Base-by-base conservation (phyloP, 1,140 invertebrate genomes). In the Saxidomus purpurata region DNA sequence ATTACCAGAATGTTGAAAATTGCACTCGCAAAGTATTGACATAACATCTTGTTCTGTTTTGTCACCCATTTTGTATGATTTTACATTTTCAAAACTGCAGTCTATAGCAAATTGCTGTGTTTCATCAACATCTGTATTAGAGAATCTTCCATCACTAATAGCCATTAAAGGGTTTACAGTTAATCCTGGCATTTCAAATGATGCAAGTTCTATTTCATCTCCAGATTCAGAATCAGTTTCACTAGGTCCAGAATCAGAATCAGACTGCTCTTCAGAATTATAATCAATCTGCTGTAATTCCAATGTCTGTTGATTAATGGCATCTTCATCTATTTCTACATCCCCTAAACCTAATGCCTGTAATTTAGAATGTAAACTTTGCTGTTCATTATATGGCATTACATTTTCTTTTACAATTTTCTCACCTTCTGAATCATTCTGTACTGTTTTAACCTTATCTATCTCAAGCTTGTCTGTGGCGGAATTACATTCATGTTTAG, bases 171-270 rank as follows among this genome's bases (percentile, higher is more conserved):
- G 61, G 17, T 52, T 22, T 25, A 67, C 52, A 43, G 36, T 67
- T 2, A 47, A 36, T 8, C 55, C 59, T 15, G 86, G 86, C 86
- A 88, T 88, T 47, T 88, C 61, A 88, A 88, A 88, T 28, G 55
- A 47, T 2, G 86, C 86, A 55, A 88, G 47, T 71, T 88, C 86
- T 69, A 88, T 71, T 49, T 88, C 86, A 81, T 88, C 86, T n/a
- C 86, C 55, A 43, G 86, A 88, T 49, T 88, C 86, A 61, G 86
- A 88, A 81, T 88, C 61, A 34, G 76, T 88, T 38, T 81, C 77
- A 69, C 49, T 80, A 52, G 77, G 63, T 49, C 52, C 76, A 25
- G 86, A 81, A 49, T 61, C 59, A 4, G 79, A 81, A 19, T 63
- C 55, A 47, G 83, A 85, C 22, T 43, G 36, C 2, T 38, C 34